Percentiles rank a stretch among this genome's conserved stretches.
These are phyloP conservation scores for Drosophila ogumai DNA, from an alignment of 1,140 invertebrate species.

Conservation along the genomic window DNA sequence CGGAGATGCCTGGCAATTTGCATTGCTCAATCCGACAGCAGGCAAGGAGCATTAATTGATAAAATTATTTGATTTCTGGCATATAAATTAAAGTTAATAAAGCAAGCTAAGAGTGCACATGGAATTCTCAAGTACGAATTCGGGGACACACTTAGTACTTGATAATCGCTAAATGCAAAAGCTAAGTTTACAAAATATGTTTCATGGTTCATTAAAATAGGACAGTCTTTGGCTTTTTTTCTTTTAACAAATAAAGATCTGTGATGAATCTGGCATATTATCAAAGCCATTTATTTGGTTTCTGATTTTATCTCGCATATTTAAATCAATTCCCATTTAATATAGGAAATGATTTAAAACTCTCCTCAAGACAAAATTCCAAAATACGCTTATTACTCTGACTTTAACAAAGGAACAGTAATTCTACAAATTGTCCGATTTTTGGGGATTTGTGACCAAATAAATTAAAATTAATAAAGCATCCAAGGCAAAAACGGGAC, in stretches of 20 bases:
- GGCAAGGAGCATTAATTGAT: slow-evolving; percentile 22
- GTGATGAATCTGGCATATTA: not conserved
- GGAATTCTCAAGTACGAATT: not conserved
- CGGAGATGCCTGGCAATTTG: slow-evolving; percentile 40
- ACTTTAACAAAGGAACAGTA: slow-evolving; percentile 4
- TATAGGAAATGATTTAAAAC: not conserved
- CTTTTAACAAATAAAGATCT: not conserved
- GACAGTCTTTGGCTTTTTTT: not conserved
- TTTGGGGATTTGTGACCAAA: slow-evolving; percentile 27
- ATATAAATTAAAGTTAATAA: slow-evolving; percentile 48
- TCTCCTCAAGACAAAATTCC: not conserved
- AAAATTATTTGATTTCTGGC: slow-evolving; percentile 44
- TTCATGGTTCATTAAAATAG: not conserved
- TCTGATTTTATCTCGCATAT: not conserved
- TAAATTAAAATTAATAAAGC: slow-evolving; percentile 59
- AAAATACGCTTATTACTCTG: not conserved
- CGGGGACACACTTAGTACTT: not conserved
- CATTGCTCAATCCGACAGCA: slow-evolving; percentile 33
- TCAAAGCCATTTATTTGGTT: not conserved
- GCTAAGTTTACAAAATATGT: not conserved
- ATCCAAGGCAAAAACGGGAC: slow-evolving; percentile 26
- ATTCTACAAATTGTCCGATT: slow-evolving; percentile 49
- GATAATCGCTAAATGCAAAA: not conserved
- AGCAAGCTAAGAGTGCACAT: not conserved
- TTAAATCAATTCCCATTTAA: slow-evolving; percentile 1